Conservation (phyloP, 2,113 vertebrate genomes). For the Barnardius zonarius region DNA sequence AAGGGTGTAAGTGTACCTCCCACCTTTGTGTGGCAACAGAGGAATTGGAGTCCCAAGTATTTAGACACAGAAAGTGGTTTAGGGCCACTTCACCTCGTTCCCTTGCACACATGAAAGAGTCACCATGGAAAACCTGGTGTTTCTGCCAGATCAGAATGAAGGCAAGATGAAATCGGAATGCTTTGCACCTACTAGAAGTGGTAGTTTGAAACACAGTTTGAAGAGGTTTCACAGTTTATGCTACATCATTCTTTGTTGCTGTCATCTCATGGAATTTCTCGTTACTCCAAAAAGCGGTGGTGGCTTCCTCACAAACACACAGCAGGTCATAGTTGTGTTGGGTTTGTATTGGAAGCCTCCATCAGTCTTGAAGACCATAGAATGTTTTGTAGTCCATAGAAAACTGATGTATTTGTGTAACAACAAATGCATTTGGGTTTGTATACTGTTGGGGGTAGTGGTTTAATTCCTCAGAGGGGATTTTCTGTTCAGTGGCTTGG, state of each 20-base stretch:
- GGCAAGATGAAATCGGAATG: background rate
- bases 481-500: background rate
- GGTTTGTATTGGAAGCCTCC: background rate
- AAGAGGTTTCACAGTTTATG: background rate
- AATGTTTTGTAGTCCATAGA: background rate
- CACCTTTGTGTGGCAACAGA: background rate
- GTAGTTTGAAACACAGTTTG: background rate
- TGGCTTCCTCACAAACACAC: background rate
- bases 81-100: background rate
- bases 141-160: background rate
- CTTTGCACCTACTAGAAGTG: background rate
- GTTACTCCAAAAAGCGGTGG: rapidly evolving
- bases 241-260: rapidly evolving
- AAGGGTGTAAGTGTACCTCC: too few species aligned
- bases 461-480: background rate
- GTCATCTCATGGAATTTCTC: background rate
- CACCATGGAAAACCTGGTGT: background rate
- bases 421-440: background rate
- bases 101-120: rapidly evolving
- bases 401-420: background rate
- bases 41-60: rapidly evolving
- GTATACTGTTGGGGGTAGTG: background rate
- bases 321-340: rapidly evolving
- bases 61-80: background rate
- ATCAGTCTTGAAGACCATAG: background rate